Evolutionary conservation across 1,140 invertebrate genomes (phyloP), one percentile per base, ranked within the genome.

Genomic region (Heterodera schachtii): DNA sequence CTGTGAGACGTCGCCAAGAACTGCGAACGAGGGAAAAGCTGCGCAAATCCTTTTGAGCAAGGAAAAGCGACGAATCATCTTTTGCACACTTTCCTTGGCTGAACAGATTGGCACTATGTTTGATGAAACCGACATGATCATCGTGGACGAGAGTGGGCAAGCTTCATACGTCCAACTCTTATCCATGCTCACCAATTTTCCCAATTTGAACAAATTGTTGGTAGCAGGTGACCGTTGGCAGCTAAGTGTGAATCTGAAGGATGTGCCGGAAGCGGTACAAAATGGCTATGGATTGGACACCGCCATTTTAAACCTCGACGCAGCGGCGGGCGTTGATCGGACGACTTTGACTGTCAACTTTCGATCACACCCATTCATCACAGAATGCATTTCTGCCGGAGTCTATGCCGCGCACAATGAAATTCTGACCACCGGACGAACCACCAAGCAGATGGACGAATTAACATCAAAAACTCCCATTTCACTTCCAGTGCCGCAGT

Each of bases 21-120:
- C 73, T 8, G 73, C 73, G 1, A 74, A 74, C 9, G 73, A 74
- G 9, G 73, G 73, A 31, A 74, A 74, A 7, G 73, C 52, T 3
- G 73, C 31, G 3, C 73, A 74, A 9, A 16, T 74, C 1, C 73
- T 74, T 6, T 41, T 74, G 21, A n/a, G 46, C 5, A 41, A 43
- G 3, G 73, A 74, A 21, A 74, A 74, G 43, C 4, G 73, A 41
- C n/a, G 73, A 74, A 31, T 74, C 19, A 21, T 74, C 0, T 74
- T 74, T 41, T 74, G 73, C 8, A 74, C 73, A 3, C 21, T 74
- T 21, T 16, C 73, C 31, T 9, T 74, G n/a, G 73, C 73, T n/a
- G 73, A 74, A 74, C 73, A 74, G 9, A 74, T 74, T 9, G 73
- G 73, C n/a, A 41, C 21, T 8, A 74, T 74, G n/a, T 74, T 74